Percentiles rank a stretch among this genome's conserved stretches.
phyloP scores from a whole-genome alignment of 2,888 invertebrate genomes.

The Syritta pipiens region DNA sequence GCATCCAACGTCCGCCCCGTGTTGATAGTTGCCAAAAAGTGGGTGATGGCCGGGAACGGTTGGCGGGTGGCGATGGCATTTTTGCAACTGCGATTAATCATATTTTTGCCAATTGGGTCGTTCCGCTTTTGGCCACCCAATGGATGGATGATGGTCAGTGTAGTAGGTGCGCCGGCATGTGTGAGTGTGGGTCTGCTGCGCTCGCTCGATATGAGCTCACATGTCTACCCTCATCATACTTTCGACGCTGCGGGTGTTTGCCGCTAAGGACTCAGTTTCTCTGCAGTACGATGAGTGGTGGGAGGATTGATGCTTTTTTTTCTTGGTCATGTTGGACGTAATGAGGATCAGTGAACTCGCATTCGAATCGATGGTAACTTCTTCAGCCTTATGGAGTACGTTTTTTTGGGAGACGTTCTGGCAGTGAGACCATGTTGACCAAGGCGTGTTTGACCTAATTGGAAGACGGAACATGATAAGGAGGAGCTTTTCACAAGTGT shows the following conservation, averaged over 20 bases:
- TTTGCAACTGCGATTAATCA: conserved; percentile 75
- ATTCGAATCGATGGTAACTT: conserved; percentile 40
- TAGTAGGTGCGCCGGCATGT: too few relatives aligned
- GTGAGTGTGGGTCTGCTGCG: conserved; percentile 18
- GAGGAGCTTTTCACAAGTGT: too few relatives aligned
- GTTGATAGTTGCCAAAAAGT: conserved; percentile 38
- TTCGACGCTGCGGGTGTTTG: too few relatives aligned
- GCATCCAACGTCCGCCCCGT: neutral
- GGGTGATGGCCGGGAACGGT: neutral
- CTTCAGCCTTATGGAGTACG: neutral
- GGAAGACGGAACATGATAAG: too few relatives aligned
- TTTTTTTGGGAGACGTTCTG: neutral
- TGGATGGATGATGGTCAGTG: conserved; percentile 20
- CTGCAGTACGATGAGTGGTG: conserved; percentile 35
- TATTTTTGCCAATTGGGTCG: conserved; percentile 77
- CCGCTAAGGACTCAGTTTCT: conserved; percentile 4
- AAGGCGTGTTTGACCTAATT: too few relatives aligned
- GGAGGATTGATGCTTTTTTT: conserved; percentile 26
- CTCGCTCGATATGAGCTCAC: conserved; percentile 21
- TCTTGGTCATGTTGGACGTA: conserved; percentile 50
- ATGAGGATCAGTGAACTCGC: conserved; percentile 56
- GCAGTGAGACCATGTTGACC: neutral
- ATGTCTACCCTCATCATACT: conserved; percentile 8
- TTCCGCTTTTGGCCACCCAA: conserved; percentile 70
- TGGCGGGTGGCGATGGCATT: conserved; percentile 65